Base-by-base conservation (phyloP, 2,797 vertebrate species). In the Intellagama lesueurii region DNA sequence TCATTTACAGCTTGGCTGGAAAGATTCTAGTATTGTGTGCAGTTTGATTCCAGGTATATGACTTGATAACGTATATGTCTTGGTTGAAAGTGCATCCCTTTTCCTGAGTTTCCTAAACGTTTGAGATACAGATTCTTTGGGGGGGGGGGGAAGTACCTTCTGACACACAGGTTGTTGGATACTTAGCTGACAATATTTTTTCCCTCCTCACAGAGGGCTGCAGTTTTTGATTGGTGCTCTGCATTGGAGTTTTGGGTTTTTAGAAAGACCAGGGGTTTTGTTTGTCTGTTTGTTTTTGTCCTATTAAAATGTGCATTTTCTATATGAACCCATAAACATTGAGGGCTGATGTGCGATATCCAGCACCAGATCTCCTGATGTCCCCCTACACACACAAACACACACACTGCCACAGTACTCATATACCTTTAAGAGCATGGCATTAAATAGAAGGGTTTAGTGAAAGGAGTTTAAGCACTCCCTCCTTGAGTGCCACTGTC, bases 1-100 rank as follows among this genome's bases (percentile, higher is more conserved):
- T 93, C 56, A 32, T 93, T 93, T 91, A 9, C 64, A 75, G 81
- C 84, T 40, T 86, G 85, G 86, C 88, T 90, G 14, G 24, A 83
- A 89, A 24, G 8, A 69, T 40, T 82, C 35, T 40, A 89, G 26
- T 66, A 22, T 76, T 49, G 7, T 24, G 6, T 89, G 44, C 22
- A 90, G 92, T 90, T 77, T 90, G 85, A 69, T 68, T 82, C 14
- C 73, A 49, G 32, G 87, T 3, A 81, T 87, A 85, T 89, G 30
- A n/a, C 52, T 35, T 22, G 24, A 44, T 76, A 40, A 22, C 40
- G 40, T 40, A 40, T 40, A 40, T 2, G 19, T 24, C 40, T 40
- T 76, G 9, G 22, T 28, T 44, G 22, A 76, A 44, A 56, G 52
- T 56, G 35, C 9, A 5, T 32, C 70, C 35, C 19, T 22, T 7